phyloP scores from a whole-genome alignment of 2,888 invertebrate species.

The Drosophila sordidula region DNA sequence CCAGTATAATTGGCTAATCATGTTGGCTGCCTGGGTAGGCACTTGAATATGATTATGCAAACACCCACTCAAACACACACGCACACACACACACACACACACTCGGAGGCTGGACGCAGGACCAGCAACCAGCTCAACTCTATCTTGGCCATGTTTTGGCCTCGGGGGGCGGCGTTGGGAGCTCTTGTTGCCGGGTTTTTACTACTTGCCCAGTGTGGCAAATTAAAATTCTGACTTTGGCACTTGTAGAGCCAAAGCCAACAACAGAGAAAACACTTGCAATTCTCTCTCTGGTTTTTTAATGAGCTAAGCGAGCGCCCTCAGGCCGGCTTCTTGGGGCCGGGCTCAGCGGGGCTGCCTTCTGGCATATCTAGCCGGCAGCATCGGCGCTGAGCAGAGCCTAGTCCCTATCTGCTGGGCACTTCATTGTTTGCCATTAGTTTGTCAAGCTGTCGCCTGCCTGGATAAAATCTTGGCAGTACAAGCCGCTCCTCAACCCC shows the following conservation, averaged over 20 bases:
- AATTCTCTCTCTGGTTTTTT: constrained; percentile 59
- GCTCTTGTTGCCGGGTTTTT: constrained; percentile 24
- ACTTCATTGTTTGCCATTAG: constrained; percentile 68
- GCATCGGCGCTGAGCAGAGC: constrained; percentile 7
- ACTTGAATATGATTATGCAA: constrained; percentile 71
- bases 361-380: constrained; percentile 29
- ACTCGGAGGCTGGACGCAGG: constrained; percentile 7
- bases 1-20: constrained; percentile 75
- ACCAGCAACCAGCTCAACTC: constrained; percentile 46
- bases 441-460: constrained; percentile 73
- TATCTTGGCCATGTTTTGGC: constrained; percentile 39
- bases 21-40: constrained; percentile 46
- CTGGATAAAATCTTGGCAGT: constrained; percentile 20
- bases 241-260: constrained; percentile 64
- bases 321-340: constrained; percentile 24
- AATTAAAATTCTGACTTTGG: constrained; percentile 78
- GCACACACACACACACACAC: constrained; percentile 12
- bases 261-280: constrained; percentile 21
- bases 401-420: constrained; percentile 15
- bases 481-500: neutral
- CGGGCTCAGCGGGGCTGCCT: constrained; percentile 9
- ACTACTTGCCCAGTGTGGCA: constrained; percentile 42
- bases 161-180: constrained; percentile 6
- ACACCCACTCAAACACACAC: constrained; percentile 55
- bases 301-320: constrained; percentile 60